Evolutionary conservation across 1,140 invertebrate species (phyloP).

Genomic region (Habropoda laboriosa): DNA sequence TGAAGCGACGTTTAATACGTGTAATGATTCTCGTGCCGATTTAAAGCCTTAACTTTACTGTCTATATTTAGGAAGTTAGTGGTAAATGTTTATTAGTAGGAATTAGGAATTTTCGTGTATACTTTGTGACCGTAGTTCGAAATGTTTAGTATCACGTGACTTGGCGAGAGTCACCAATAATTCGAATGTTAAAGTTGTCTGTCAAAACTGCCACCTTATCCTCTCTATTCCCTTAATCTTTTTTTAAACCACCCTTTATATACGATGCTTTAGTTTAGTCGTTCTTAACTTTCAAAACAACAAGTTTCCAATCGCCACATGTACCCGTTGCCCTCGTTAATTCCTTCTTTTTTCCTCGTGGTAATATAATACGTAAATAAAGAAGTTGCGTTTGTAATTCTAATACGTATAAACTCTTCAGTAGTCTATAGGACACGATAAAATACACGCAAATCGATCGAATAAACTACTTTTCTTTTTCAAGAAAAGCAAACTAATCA

Average conservation of each 20-base stretch:
- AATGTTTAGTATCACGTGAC: conserved; percentile 13
- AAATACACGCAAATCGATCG: too few relatives aligned
- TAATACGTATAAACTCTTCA: too few relatives aligned
- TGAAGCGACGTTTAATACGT: background rate
- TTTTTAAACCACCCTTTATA: background rate
- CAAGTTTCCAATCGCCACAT: background rate
- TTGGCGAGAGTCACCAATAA: background rate
- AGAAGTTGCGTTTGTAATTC: too few relatives aligned
- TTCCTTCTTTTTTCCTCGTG: background rate
- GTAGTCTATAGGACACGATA: too few relatives aligned
- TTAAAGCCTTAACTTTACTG: background rate
- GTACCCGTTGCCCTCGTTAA: background rate
- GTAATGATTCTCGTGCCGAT: background rate
- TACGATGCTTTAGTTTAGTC: background rate
- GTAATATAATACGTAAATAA: background rate
- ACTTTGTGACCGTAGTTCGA: background rate
- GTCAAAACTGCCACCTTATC: too few relatives aligned
- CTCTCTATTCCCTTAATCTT: conserved; percentile 7
- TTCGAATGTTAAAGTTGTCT: background rate
- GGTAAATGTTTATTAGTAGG: background rate
- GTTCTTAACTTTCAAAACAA: conserved; percentile 1
- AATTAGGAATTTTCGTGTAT: background rate
- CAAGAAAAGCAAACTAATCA: too few relatives aligned
- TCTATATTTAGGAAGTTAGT: background rate
- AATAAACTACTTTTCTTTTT: too few relatives aligned